Base-by-base conservation (phyloP, 2,888 invertebrate species). In the Heliconius hortense region DNA sequence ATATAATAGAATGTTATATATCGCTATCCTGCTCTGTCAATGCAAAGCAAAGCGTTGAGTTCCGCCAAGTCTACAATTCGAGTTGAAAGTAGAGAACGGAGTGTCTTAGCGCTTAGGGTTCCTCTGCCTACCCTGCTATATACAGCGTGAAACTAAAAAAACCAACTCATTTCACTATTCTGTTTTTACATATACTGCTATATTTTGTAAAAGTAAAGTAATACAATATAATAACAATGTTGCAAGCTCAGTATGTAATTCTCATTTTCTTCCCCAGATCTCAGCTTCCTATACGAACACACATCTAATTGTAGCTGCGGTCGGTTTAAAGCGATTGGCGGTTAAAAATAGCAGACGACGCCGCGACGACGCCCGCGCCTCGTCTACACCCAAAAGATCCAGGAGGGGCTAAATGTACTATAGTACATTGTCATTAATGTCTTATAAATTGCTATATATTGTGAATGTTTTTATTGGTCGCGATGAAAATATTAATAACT, bases 331-430 rank as follows among this genome's bases (percentile, higher is more conserved):
- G 75, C 73, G 76, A 76, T 76, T 77, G 77, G 77, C 56, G 70
- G 76, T 60, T 76, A 77, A 76, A 77, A 77, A 77, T 77, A 77
- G 76, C 67, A 53, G 72, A 72, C 35, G 35, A 66, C 77, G 74
- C 53, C 64, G 75, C 77, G 77, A 73, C 77, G 77, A 76, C 77
- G 77, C 76, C 76, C 59, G 76, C 74, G 73, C 76, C 75, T 67
- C 69, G 69, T 56, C n/a, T 56, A 72, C 76, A 68, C 76, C 73
- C 76, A 76, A 59, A 72, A 11, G 24, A 26, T 39, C 48, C 31
- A 35, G 74, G 77, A 76, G 77, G 68, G 77, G 72, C 59, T 71
- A 66, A 56, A 28, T n/a, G 60, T 35, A 53, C 43, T 24, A 26
- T 26, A 60, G n/a, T n/a, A n/a, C n/a, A n/a, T n/a, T n/a, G n/a